Base-by-base conservation (phyloP, 2,797 vertebrate species). In the Takifugu rubripes region DNA sequence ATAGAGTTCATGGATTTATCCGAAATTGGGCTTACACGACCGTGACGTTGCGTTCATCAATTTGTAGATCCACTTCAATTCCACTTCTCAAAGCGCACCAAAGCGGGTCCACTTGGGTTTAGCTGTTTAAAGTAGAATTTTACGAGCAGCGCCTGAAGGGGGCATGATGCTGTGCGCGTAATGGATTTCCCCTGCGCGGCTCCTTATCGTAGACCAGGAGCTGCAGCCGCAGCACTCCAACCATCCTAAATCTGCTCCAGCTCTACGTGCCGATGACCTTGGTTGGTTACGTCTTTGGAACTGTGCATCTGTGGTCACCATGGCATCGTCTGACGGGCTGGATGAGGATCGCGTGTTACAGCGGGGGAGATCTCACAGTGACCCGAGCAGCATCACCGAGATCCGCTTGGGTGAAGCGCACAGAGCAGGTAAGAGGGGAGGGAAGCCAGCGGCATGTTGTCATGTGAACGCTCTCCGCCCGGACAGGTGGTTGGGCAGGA, bases 341-440 rank as follows among this genome's bases (percentile, higher is more conserved):
- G 91, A 91, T 15, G 92, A 92, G 60, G 88, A 92, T 64, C 91
- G 95, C 76, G 89, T 94, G 77, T 76, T 91, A 88, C 92, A 92
- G 84, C 87, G 96, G 84, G 95, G 92, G 71, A 91, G 96, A 87
- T 98, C 96, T 70, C 93, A 93, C 87, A 98, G 96, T 87, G 95
- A 98, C 93, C 96, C 96, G 79, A 97, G 91, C 92, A 96, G 90
- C 93, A 92, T 94, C 92, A 91, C 94, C 21, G 94, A 96, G 59
- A 75, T 91, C 70, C 87, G 91, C 61, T 52, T 90, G 56, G 91
- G 83, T 57, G 89, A 91, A 72, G 85, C 87, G 55, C 90, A 90
- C 81, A 84, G 70, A 79, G 72, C 93, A 95, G 96, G 96, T 96
- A 91, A 84, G 60, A 36, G 60, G n/a, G 46, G 25, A 21, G 44